A percentile compares a stretch with the other conserved stretches of the same genome.
phyloP scores from a whole-genome alignment of 2,888 invertebrate species.

The Lasius fuliginosus region DNA sequence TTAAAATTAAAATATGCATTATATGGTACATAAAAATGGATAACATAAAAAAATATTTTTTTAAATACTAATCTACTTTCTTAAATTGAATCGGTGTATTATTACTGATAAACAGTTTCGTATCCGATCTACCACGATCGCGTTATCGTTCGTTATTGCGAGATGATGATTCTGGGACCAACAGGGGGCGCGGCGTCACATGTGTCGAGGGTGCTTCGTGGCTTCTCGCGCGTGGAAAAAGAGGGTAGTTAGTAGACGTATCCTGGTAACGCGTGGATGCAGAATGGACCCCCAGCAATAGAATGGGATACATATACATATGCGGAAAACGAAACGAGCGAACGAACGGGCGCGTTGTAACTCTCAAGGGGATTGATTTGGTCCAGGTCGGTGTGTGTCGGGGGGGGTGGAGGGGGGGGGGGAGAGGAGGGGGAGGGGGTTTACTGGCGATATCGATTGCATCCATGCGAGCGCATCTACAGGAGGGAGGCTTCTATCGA shows the following conservation, averaged over 20 bases:
- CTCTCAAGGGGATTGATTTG: slow-evolving; percentile 75
- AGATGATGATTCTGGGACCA: slow-evolving; percentile 42
- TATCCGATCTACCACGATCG: slow-evolving; percentile 12
- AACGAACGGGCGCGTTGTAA: slow-evolving; percentile 69
- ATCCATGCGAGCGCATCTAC: slow-evolving; percentile 66
- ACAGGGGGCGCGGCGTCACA: slow-evolving; percentile 11
- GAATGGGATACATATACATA: slow-evolving; percentile 22
- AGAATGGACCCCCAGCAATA: slow-evolving; percentile 9
- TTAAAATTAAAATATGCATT: slow-evolving; percentile 7
- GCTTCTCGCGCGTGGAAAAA: slow-evolving; percentile 61
- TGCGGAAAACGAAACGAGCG: slow-evolving; percentile 69
- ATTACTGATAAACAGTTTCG: too few relatives aligned
- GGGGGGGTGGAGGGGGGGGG: slow-evolving; percentile 26
- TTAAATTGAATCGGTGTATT: too few relatives aligned
- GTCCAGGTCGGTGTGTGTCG: slow-evolving; percentile 60
- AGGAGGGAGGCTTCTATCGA: slow-evolving; percentile 51
- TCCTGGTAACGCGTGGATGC: slow-evolving; percentile 58
- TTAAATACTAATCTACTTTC: background rate
- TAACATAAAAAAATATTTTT: slow-evolving; percentile 2
- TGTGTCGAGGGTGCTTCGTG: slow-evolving; percentile 45
- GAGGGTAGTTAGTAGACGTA: slow-evolving; percentile 71
- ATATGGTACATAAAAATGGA: background rate
- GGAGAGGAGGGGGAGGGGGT: slow-evolving; percentile 29
- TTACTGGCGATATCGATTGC: slow-evolving; percentile 70
- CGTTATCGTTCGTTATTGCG: slow-evolving; percentile 57